phyloP scores from a whole-genome alignment of 2,888 invertebrate genomes.

The Cosmopolites sordidus region DNA sequence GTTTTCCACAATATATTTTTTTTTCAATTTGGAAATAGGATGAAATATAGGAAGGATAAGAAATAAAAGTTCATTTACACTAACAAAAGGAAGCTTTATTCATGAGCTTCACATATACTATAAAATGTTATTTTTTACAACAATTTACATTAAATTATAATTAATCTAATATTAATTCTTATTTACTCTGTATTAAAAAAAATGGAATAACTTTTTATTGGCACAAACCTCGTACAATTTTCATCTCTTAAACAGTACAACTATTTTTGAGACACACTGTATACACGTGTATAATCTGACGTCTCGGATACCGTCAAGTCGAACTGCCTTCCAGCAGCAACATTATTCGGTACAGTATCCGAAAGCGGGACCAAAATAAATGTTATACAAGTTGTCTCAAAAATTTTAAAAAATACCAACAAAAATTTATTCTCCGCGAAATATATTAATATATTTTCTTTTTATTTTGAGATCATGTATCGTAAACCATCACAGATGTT shows the following conservation, averaged over 20 bases:
- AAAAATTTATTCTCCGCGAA: not conserved
- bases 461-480: constrained; percentile 52
- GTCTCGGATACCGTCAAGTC: no score
- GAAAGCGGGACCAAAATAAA: no score
- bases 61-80: constrained; percentile 30
- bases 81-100: constrained; percentile 41
- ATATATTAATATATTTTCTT: constrained; percentile 34
- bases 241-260: no score
- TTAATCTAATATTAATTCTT: no score
- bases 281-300: no score
- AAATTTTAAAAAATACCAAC: not conserved
- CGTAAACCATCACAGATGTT: constrained; percentile 65
- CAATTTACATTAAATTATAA: no score
- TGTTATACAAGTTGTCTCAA: not conserved
- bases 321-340: no score
- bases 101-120: constrained; percentile 37
- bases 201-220: constrained; percentile 11
- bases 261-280: no score
- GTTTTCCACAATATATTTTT: no score
- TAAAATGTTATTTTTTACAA: no score
- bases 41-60: constrained; percentile 7
- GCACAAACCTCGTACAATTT: constrained; percentile 1
- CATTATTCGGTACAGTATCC: no score
- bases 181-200: constrained; percentile 13
- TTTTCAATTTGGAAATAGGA: no score